phyloP scores from a whole-genome alignment of 1,140 invertebrate genomes.

The Drosophila teissieri region DNA sequence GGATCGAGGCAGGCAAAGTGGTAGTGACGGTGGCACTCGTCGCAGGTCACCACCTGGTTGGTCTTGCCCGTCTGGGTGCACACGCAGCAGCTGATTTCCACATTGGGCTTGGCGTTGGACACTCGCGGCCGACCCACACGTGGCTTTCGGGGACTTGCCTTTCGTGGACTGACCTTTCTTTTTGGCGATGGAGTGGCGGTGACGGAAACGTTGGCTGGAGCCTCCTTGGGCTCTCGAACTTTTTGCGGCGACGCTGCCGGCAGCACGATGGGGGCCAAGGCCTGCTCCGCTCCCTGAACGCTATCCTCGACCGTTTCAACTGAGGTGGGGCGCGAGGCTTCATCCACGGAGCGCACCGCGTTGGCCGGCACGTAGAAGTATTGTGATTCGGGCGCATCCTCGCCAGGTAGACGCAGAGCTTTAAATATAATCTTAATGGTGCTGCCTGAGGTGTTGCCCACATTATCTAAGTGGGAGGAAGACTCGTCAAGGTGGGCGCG shows the following conservation, averaged over 20 bases:
- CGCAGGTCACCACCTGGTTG: constrained; percentile 89
- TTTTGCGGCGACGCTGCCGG: constrained; percentile 21
- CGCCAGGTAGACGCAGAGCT: constrained; percentile 91
- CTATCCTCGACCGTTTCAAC: constrained; percentile 82
- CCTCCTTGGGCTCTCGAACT: constrained; percentile 39
- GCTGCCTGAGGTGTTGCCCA: constrained; percentile 80
- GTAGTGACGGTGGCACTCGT: constrained; percentile 95
- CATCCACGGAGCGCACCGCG: constrained; percentile 79
- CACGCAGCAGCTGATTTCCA: constrained; percentile 72
- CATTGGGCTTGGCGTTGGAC: constrained; percentile 45
- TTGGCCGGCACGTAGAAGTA: constrained; percentile 84
- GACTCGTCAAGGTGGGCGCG: constrained; percentile 84
- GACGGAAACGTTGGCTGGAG: not conserved
- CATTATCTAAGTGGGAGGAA: constrained; percentile 84
- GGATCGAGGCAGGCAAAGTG: constrained; percentile 97
- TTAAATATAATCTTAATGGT: constrained; percentile 89
- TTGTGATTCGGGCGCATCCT: constrained; percentile 78
- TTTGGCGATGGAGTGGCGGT: constrained; percentile 25
- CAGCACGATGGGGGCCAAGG: constrained; percentile 27
- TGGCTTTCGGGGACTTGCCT: constrained; percentile 64
- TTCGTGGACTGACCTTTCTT: constrained; percentile 66
- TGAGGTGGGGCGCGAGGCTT: constrained; percentile 79
- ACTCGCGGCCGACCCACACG: constrained; percentile 57
- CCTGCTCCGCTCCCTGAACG: constrained; percentile 25
- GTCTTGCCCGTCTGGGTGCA: constrained; percentile 67